Conservation (phyloP, 2,888 invertebrate species). For the Lithophane semibrunnea region DNA sequence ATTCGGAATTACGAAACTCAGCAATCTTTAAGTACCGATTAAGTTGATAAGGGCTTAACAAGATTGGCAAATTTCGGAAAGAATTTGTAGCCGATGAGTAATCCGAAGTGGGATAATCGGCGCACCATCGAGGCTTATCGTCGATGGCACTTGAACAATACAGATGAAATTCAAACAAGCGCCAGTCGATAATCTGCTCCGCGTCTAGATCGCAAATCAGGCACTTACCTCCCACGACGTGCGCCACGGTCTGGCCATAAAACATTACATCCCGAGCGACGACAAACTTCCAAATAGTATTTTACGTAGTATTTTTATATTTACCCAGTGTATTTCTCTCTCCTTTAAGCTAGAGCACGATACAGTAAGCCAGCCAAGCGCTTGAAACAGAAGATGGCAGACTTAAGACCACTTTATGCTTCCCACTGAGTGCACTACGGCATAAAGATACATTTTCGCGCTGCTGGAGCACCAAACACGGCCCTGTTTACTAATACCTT, state of each 20-base stretch:
- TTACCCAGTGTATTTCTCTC: constrained; percentile 59
- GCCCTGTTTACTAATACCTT: constrained; percentile 43
- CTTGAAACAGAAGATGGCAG: constrained; percentile 75
- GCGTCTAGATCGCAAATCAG: constrained; percentile 51
- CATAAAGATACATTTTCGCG: constrained; percentile 78
- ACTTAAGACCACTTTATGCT: constrained; percentile 79
- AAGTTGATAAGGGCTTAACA: constrained; percentile 61
- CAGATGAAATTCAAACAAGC: constrained; percentile 61
- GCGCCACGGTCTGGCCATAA: constrained; percentile 38
- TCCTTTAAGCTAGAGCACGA: constrained; percentile 67
- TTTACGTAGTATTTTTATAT: constrained; percentile 51
- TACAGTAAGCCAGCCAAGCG: constrained; percentile 74
- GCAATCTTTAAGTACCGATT: constrained; percentile 60
- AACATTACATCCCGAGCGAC: constrained; percentile 46
- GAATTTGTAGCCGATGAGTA: constrained; percentile 53
- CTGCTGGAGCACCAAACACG: constrained; percentile 54
- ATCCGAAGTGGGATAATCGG: constrained; percentile 58
- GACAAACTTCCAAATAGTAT: constrained; percentile 59
- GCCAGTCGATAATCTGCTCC: constrained; percentile 48
- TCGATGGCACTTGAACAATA: constrained; percentile 58
- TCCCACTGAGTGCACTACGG: constrained; percentile 78
- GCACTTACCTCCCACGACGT: constrained; percentile 49
- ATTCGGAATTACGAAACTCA: constrained; percentile 46
- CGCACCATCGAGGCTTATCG: constrained; percentile 60
- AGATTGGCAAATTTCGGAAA: constrained; percentile 60